Conservation (phyloP, 2,888 invertebrate genomes). For the Parascotia fuliginaria region DNA sequence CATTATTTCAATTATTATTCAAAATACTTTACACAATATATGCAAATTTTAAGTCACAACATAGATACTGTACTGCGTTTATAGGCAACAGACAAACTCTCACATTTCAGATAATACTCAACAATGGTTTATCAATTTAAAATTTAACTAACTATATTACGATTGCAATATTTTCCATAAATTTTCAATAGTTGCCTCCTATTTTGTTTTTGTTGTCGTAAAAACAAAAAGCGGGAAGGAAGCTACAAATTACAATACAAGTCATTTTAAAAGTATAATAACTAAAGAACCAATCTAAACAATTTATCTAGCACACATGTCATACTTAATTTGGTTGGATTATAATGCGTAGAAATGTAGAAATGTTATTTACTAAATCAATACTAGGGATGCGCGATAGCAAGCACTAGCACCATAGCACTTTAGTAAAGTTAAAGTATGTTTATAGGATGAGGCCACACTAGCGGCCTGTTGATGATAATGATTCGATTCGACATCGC, state of each 20-base stretch:
- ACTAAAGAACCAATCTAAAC: neutral
- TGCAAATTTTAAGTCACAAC: neutral
- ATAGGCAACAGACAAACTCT: too few species aligned
- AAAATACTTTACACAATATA: neutral
- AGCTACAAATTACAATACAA: conserved; percentile 6
- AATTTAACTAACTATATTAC: neutral
- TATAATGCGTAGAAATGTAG: conserved; percentile 50
- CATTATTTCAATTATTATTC: conserved; percentile 50
- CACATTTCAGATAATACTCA: conserved; percentile 8
- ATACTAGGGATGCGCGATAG: conserved; percentile 28
- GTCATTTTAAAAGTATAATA: neutral
- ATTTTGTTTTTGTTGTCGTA: conserved; percentile 30
- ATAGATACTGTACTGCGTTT: too few species aligned
- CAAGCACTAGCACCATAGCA: neutral
- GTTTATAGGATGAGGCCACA: too few species aligned
- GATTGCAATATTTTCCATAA: neutral
- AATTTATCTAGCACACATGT: neutral
- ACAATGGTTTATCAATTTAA: neutral
- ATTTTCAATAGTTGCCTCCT: conserved; percentile 30
- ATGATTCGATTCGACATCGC: too few species aligned
- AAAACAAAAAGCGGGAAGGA: conserved; percentile 4
- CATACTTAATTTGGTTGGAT: conserved; percentile 16
- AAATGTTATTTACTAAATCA: conserved; percentile 49
- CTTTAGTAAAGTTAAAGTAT: too few species aligned
- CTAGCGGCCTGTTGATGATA: too few species aligned